phyloP scores from a whole-genome alignment of 2,113 vertebrate species.

The Neolamprologus tretocephalus region DNA sequence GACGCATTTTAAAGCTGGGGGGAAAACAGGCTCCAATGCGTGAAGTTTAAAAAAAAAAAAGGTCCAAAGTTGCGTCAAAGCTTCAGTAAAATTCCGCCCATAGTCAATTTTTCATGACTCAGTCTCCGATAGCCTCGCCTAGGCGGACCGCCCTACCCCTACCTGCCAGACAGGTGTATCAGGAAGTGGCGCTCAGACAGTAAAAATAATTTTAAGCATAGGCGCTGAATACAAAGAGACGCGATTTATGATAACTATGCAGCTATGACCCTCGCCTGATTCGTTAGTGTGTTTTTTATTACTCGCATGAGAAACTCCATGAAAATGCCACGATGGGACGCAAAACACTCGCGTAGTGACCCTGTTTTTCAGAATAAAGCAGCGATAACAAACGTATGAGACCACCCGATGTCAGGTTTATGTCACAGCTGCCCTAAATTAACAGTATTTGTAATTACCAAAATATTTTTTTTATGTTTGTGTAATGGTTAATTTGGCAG shows the following conservation, averaged over 20 bases:
- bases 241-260: neutral
- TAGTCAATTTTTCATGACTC: constrained; percentile 1
- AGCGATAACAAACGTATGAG: neutral
- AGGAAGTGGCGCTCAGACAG: constrained; percentile 36
- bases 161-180: constrained; percentile 65
- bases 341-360: rapidly evolving
- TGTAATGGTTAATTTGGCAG: neutral
- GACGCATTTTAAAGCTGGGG: constrained; percentile 30
- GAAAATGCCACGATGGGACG: neutral
- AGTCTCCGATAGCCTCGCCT: neutral
- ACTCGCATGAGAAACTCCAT: neutral
- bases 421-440: rapidly evolving
- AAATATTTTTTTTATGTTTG: neutral
- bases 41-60: neutral
- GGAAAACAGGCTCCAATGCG: rapidly evolving
- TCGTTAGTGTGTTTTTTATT: neutral
- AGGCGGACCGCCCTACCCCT: neutral
- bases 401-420: rapidly evolving
- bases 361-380: neutral
- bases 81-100: constrained; percentile 1
- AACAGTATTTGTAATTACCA: neutral
- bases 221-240: neutral
- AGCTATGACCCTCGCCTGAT: neutral
- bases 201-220: neutral
- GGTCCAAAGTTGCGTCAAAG: neutral